Evolutionary conservation across 2,888 invertebrate genomes (phyloP), one percentile per base, ranked within the genome.

Genomic region (Phasia obesa): DNA sequence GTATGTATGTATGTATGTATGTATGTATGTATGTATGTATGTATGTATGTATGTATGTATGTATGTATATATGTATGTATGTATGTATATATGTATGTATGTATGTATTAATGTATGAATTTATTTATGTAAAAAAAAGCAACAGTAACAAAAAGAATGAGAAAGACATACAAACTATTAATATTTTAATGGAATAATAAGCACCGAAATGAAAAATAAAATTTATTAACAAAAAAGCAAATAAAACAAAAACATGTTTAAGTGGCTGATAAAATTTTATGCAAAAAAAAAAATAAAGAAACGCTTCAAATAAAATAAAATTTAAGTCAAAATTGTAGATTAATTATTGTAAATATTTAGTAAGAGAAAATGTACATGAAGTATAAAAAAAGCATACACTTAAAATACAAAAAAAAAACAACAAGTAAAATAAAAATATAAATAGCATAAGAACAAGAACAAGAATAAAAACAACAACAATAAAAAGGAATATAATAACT

Each of bases 331-430:
- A 65, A 81, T 59, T 74, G 51, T 70, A 75, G 64, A 74, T 49
- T 81, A 60, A 65, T 76, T 70, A 71, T 81, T 81, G 75, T 76
- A 71, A 81, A 64, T 65, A 67, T 44, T 25, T 62, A 69, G 79
- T 62, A 74, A 65, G 44, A 59, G 23, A 31, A 3, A 67, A 51
- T 55, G 67, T 55, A 44, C 2, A 55, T 64, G 42, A 55, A 74
- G 64, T 31, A 49, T 51, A 76, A 7, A 44, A 64, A 38, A 49
- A 73, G 51, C 59, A 69, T 19, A 55, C 47, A 57, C 27, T 31
- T 31, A n/a, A n/a, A 51, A 71, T 42, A 51, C 17, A 62, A 44
- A 69, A 15, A 49, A 38, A 7, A 5, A 35, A 17, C 25, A 64
- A 71, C 25, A 55, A 17, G 19, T 1, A 69, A 59, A 51, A 7